Percentiles rank a stretch among this genome's conserved stretches.
Evolutionary conservation across 2,113 vertebrate species (phyloP).

Genomic region (Excalfactoria chinensis): DNA sequence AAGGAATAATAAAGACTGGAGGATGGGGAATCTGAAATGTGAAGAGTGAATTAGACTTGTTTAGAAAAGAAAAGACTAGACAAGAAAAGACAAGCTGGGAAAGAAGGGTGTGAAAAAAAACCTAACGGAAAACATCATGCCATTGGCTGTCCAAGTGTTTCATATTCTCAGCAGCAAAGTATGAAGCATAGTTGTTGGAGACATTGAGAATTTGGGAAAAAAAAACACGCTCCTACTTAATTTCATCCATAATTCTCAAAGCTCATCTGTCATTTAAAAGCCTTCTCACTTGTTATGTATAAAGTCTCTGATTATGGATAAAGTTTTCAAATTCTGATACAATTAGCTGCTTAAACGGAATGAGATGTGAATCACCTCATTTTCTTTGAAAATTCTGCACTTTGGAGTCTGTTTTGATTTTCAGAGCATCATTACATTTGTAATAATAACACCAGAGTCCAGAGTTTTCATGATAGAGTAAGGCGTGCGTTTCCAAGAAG

Average conservation of each 20-base stretch:
- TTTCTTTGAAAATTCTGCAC: constrained; percentile 14
- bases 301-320: not conserved
- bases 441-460: not conserved
- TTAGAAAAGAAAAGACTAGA: constrained; percentile 58
- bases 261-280: constrained; percentile 45
- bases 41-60: constrained; percentile 47
- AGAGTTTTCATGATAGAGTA: not conserved
- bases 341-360: constrained; percentile 29
- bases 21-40: constrained; percentile 23
- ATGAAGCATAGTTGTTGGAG: constrained; percentile 1
- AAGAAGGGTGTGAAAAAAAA: constrained; percentile 73
- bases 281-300: constrained; percentile 7
- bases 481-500: not conserved
- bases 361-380: not conserved
- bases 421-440: constrained; percentile 8
- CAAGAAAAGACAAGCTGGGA: constrained; percentile 72
- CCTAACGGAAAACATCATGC: not conserved
- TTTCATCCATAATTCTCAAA: constrained; percentile 23
- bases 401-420: constrained; percentile 40
- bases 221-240: not conserved
- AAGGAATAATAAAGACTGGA: constrained; percentile 23
- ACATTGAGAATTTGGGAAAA: constrained; percentile 8
- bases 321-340: constrained; percentile 21
- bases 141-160: constrained; percentile 24
- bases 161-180: constrained; percentile 46